Evolutionary conservation across 2,797 vertebrate genomes (phyloP).

Genomic region (Tokudaia muenninki): DNA sequence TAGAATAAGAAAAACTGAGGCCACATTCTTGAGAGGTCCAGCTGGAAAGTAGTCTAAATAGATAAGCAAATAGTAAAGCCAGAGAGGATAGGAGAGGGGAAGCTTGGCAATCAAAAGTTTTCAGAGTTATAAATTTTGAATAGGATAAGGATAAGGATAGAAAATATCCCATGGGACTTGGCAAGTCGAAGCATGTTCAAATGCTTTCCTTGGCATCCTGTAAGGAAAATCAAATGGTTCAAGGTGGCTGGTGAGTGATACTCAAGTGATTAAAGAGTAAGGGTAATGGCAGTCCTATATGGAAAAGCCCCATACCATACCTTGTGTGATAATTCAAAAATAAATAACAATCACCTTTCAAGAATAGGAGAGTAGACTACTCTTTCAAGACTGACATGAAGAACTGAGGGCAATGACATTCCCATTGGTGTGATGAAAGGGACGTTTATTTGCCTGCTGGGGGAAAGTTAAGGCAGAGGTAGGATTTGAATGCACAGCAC

Average conservation of each 20-base stretch:
- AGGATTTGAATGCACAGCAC: not conserved
- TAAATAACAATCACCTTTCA: not conserved
- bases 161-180: not conserved
- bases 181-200: not conserved
- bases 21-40: not conserved
- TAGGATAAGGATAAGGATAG: not conserved
- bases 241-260: not conserved
- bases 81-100: not conserved
- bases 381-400: not conserved
- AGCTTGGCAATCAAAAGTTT: not conserved
- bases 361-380: not conserved
- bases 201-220: not conserved
- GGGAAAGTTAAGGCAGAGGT: not conserved
- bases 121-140: not conserved
- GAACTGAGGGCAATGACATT: not conserved
- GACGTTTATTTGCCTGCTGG: not conserved
- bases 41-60: not conserved
- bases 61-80: not conserved
- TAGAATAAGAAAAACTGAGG: not conserved
- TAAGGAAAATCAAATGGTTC: not conserved
- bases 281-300: not conserved
- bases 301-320: no score
- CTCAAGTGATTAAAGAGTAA: not conserved
- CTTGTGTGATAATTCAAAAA: not conserved
- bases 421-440: not conserved